phyloP scores from a whole-genome alignment of 2,797 vertebrate species.

The Myotis vivesi region DNA sequence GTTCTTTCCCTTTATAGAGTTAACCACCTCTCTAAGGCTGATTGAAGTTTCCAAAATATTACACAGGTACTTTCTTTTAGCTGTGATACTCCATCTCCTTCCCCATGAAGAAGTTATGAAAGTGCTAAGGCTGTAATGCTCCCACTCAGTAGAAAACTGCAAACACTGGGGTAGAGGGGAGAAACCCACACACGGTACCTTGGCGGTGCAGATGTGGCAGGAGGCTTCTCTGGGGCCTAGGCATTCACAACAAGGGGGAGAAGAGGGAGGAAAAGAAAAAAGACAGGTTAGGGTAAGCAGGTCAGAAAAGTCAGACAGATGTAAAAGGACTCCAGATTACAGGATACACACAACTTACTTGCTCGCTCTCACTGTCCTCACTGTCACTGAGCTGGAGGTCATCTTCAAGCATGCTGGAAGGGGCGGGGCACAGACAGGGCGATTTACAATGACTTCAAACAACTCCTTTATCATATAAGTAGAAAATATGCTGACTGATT shows the following conservation, averaged over 20 bases:
- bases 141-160: not conserved
- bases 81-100: not conserved
- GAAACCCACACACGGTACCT: conserved; percentile 79
- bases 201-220: conserved; percentile 81
- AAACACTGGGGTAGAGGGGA: not conserved
- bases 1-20: not conserved
- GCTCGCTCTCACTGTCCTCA: conserved; percentile 84
- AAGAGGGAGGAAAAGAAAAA: conserved; percentile 69
- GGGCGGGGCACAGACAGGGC: conserved; percentile 54
- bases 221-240: conserved; percentile 84
- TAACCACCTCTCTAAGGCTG: not conserved
- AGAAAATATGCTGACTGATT: not conserved
- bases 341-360: conserved; percentile 81
- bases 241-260: conserved; percentile 72
- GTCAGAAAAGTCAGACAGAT: not conserved
- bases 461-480: not conserved
- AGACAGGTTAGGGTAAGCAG: conserved; percentile 75
- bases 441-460: not conserved
- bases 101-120: not conserved
- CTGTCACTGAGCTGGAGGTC: conserved; percentile 88
- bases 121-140: not conserved
- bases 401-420: conserved; percentile 84
- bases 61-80: not conserved
- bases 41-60: not conserved
- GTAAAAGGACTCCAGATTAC: conserved; percentile 48